A percentile compares a stretch with the other conserved stretches of the same genome.
Conservation (phyloP, 2,888 invertebrate species). For the Taphrorychus bicolor region DNA sequence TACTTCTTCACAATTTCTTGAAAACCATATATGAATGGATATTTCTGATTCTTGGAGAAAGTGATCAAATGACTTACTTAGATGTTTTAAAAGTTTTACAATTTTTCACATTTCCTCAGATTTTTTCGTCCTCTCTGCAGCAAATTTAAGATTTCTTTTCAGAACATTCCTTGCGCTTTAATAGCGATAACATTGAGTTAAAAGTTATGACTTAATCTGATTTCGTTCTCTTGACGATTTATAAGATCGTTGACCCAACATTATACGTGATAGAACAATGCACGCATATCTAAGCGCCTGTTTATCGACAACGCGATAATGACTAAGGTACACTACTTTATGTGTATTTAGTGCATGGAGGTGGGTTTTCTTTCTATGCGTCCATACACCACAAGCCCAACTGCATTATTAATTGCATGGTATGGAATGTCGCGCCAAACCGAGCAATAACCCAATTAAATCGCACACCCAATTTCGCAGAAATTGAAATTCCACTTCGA, state of each 20-base stretch:
- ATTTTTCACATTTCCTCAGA: too few species aligned
- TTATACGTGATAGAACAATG: neutral
- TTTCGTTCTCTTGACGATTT: neutral
- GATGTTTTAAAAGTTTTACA: too few species aligned
- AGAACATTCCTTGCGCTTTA: too few species aligned
- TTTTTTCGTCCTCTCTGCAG: too few species aligned
- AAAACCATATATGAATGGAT: too few species aligned
- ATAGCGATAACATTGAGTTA: too few species aligned
- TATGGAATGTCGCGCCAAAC: neutral
- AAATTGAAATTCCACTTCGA: conserved; percentile 17
- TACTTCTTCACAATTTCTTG: too few species aligned
- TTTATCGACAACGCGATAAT: neutral
- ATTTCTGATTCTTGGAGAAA: too few species aligned
- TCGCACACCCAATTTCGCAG: neutral
- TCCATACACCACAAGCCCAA: neutral
- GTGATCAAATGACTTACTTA: too few species aligned
- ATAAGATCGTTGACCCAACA: neutral
- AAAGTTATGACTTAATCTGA: neutral
- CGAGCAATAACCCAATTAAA: neutral
- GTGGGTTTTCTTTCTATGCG: neutral
- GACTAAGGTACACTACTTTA: neutral
- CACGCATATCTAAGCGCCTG: neutral
- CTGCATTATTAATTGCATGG: neutral
- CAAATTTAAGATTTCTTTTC: too few species aligned
- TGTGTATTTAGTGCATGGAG: neutral